Conservation (phyloP, 2,888 invertebrate genomes). For the Andrena flavipes region DNA sequence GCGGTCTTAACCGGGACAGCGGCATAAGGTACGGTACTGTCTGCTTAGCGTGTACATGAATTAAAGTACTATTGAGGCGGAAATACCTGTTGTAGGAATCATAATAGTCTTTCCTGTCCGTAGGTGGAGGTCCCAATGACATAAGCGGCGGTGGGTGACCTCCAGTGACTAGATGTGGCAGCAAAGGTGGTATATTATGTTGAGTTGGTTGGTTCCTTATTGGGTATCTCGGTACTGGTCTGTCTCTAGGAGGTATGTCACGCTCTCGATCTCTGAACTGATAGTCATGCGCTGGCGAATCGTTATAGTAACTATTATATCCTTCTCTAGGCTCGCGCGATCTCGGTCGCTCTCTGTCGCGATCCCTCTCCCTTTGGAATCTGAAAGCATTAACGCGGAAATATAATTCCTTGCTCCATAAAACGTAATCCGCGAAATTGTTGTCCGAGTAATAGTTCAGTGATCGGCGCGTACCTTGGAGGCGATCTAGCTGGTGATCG, state of each 20-base stretch:
- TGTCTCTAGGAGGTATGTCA: constrained; percentile 76
- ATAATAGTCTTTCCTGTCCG: constrained; percentile 85
- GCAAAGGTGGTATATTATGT: constrained; percentile 78
- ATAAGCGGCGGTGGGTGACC: constrained; percentile 81
- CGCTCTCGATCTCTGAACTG: constrained; percentile 81
- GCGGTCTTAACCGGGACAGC: constrained; percentile 64
- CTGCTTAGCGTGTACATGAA: constrained; percentile 81
- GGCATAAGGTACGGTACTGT: constrained; percentile 67
- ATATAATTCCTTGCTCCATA: background rate
- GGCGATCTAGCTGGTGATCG: constrained; percentile 83
- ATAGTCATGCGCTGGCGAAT: constrained; percentile 81
- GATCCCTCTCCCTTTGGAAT: constrained; percentile 82
- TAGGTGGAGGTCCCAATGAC: constrained; percentile 81
- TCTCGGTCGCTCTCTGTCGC: constrained; percentile 81
- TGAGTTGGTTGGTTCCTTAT: constrained; percentile 78
- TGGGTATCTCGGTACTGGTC: constrained; percentile 78
- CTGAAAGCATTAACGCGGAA: constrained; percentile 65
- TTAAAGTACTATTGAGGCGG: constrained; percentile 84
- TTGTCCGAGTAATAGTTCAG: background rate
- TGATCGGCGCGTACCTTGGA: constrained; percentile 75
- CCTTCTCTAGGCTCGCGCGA: constrained; percentile 81
- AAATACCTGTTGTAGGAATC: constrained; percentile 85
- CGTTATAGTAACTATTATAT: constrained; percentile 81
- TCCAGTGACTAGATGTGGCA: constrained; percentile 77
- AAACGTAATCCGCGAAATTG: background rate